Percentiles rank a stretch among this genome's conserved stretches.
Conservation (phyloP, 2,797 vertebrate genomes). For the Sebastes nivosus region DNA sequence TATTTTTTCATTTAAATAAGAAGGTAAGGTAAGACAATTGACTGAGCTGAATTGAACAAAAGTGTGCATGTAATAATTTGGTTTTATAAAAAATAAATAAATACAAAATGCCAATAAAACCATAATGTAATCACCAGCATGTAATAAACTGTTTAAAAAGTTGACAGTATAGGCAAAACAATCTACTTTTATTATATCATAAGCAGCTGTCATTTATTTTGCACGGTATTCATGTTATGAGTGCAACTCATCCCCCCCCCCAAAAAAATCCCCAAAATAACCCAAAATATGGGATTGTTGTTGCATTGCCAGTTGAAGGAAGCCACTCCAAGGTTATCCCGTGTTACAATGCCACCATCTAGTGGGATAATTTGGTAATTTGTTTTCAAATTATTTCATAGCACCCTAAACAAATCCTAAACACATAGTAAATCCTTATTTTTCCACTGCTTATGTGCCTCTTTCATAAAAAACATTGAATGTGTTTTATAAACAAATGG, state of each 20-base stretch:
- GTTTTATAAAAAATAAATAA: not conserved
- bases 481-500: not conserved
- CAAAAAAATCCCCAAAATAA: not conserved
- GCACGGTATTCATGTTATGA: not conserved
- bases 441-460: not conserved
- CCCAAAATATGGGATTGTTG: not conserved
- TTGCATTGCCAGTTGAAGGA: not conserved
- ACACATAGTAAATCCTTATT: not conserved
- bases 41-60: not conserved
- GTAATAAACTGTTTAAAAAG: not conserved
- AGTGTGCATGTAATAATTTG: not conserved
- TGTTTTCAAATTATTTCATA: not conserved
- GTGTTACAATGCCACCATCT: conserved; percentile 56
- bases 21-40: not conserved
- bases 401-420: not conserved
- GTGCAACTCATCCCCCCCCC: not conserved
- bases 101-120: not conserved
- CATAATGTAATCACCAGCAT: not conserved
- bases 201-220: not conserved
- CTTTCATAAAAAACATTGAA: not conserved
- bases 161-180: not conserved
- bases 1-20: not conserved
- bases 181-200: not conserved
- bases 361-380: not conserved
- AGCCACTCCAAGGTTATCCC: not conserved